Evolutionary conservation across 2,797 vertebrate species (phyloP), one percentile per base, ranked within the genome.

Genomic region (Acanthopagrus latus): DNA sequence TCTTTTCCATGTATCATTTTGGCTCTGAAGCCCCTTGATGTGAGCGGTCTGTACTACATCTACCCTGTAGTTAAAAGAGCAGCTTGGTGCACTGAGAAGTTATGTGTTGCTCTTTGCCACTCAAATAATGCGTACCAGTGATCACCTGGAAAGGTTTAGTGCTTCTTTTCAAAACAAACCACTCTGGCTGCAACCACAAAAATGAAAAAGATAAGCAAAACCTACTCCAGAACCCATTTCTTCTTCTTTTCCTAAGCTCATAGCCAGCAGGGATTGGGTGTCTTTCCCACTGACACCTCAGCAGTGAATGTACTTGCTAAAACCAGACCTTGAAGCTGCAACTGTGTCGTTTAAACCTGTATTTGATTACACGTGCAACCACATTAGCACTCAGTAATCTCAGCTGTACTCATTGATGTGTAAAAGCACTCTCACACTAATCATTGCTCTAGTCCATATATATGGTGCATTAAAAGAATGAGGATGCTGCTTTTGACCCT

Each of bases 391-490:
- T 71, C 14, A 12, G 1, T 82, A 88, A 84, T 76, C 83, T 70
- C 29, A 44, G 7, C 29, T 25, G 11, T 29, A 62, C 14, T 74
- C 23, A 47, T 21, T 21, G 56, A 33, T 38, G 78, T 54, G 63
- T 69, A 18, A 80, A 82, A 82, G 57, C 72, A 71, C 51, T 79
- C 65, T 71, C 58, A 62, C 48, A 33, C 27, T 66, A 69, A 63
- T 67, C 27, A 78, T 51, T 25, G 17, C 62, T 47, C 23, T 63
- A 55, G 9, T 66, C 64, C 27, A 21, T 63, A 66, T 33, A 63
- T 60, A 5, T 23, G 48, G n/a, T 76, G 68, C 78, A 88, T 81
- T 79, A 67, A 25, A 21, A 27, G 18, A 74, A 79, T 83, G 62
- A 81, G 64, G 25, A 33, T 10, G 21, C 18, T 2, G 23, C 51